Percentiles rank a stretch among this genome's conserved stretches.
phyloP scores from a whole-genome alignment of 92 coral and sea anemone species.

The Desmophyllum pertusum region DNA sequence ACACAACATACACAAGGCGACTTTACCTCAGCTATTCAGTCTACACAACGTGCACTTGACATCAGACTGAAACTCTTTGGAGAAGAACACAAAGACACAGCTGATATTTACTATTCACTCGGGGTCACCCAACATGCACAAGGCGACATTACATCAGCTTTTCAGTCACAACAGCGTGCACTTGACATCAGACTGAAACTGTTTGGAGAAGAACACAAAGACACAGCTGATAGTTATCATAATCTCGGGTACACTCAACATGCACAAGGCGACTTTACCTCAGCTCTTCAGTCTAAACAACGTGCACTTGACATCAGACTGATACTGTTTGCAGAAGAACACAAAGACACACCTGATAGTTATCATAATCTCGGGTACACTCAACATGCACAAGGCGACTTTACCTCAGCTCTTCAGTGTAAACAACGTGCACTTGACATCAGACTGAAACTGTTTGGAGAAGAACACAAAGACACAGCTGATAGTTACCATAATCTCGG shows the following conservation, averaged over 20 bases:
- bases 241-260: background rate
- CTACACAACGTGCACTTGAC: too few species aligned
- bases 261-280: background rate
- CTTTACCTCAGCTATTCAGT: too few species aligned
- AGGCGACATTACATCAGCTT: background rate
- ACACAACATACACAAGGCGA: background rate
- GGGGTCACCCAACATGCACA: background rate
- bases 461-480: slow-evolving; percentile 6
- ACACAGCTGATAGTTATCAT: too few species aligned
- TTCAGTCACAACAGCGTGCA: background rate
- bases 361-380: background rate
- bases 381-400: background rate
- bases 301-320: background rate
- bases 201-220: too few species aligned
- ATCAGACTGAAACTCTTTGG: too few species aligned
- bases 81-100: background rate
- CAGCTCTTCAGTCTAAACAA: background rate
- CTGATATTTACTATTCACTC: background rate
- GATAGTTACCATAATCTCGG: slow-evolving; percentile 1
- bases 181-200: too few species aligned
- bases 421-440: background rate
- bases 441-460: background rate
- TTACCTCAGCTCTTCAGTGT: background rate
- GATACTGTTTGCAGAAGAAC: slow-evolving; percentile 4
- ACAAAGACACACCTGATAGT: slow-evolving; percentile 4